Evolutionary conservation across 2,888 invertebrate genomes (phyloP).

Genomic region (Xylocampa areola): DNA sequence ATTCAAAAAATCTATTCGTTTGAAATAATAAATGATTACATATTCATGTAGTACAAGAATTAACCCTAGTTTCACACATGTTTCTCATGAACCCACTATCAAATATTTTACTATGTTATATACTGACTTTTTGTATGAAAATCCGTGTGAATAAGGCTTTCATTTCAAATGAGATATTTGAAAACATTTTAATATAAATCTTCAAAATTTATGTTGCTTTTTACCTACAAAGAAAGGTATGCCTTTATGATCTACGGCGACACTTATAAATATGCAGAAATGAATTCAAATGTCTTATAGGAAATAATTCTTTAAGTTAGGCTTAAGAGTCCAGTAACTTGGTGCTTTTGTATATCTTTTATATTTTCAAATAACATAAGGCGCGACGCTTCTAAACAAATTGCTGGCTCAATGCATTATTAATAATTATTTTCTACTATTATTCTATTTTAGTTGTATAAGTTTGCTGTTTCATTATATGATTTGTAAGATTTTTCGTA

Average conservation of each 20-base stretch:
- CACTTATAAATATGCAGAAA: neutral
- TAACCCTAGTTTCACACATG: conserved; percentile 50
- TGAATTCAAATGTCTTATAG: conserved; percentile 35
- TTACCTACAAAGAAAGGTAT: too few species aligned
- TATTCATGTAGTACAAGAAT: conserved; percentile 31
- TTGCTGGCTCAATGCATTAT: conserved; percentile 81
- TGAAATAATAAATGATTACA: too few species aligned
- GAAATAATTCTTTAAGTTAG: conserved; percentile 57
- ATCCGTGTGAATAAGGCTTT: conserved; percentile 54
- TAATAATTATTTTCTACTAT: conserved; percentile 65
- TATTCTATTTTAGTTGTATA: conserved; percentile 57
- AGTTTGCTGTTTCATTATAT: conserved; percentile 62
- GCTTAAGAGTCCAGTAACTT: conserved; percentile 72
- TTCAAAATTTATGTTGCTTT: too few species aligned
- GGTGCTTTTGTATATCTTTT: conserved; percentile 74
- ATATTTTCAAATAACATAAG: conserved; percentile 65
- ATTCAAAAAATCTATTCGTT: too few species aligned
- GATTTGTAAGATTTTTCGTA: conserved; percentile 48
- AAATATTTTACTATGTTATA: conserved; percentile 25
- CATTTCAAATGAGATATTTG: conserved; percentile 35
- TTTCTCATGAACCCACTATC: conserved; percentile 44
- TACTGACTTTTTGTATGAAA: conserved; percentile 43
- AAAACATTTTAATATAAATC: conserved; percentile 17
- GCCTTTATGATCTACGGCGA: too few species aligned
- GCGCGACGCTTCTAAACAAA: conserved; percentile 75